phyloP scores from a whole-genome alignment of 1,140 invertebrate genomes.

The Zophobas morio region DNA sequence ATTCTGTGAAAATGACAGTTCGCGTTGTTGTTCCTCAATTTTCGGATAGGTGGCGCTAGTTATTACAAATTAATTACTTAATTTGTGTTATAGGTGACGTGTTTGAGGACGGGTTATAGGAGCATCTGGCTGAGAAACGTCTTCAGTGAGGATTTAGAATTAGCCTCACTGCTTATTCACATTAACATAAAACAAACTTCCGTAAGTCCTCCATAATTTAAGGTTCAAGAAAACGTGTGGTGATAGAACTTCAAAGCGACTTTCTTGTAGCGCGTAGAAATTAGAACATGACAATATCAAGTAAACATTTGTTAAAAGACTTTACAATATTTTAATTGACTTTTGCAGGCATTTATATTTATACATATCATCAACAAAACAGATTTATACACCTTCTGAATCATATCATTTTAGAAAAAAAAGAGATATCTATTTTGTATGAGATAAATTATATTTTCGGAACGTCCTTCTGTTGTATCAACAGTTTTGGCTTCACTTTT shows the following conservation, averaged over 20 bases:
- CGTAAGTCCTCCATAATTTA: slow-evolving; percentile 2
- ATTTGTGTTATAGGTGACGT: slow-evolving; percentile 72
- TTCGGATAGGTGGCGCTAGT: background rate
- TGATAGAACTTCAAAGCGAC: slow-evolving; percentile 14
- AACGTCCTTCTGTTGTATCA: slow-evolving; percentile 29
- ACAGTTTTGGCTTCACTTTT: background rate
- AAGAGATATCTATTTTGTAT: slow-evolving; percentile 35
- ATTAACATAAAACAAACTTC: slow-evolving; percentile 73
- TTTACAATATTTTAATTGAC: slow-evolving; percentile 18
- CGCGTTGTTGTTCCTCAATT: background rate
- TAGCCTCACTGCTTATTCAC: slow-evolving; percentile 92
- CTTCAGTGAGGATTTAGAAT: slow-evolving; percentile 93
- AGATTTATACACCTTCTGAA: slow-evolving; percentile 10
- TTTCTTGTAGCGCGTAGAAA: slow-evolving; percentile 9
- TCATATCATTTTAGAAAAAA: slow-evolving; percentile 36
- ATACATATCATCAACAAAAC: slow-evolving; percentile 37
- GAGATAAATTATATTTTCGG: slow-evolving; percentile 27
- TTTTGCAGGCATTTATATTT: slow-evolving; percentile 11
- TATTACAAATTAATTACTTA: background rate
- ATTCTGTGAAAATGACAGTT: slow-evolving; percentile 58
- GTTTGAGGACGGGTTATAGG: slow-evolving; percentile 87
- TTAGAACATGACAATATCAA: slow-evolving; percentile 45
- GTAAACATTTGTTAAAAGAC: slow-evolving; percentile 30
- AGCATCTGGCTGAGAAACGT: slow-evolving; percentile 93
- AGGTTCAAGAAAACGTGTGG: background rate